Evolutionary conservation across 2,888 invertebrate genomes (phyloP).

Genomic region (Capitulum mitella): DNA sequence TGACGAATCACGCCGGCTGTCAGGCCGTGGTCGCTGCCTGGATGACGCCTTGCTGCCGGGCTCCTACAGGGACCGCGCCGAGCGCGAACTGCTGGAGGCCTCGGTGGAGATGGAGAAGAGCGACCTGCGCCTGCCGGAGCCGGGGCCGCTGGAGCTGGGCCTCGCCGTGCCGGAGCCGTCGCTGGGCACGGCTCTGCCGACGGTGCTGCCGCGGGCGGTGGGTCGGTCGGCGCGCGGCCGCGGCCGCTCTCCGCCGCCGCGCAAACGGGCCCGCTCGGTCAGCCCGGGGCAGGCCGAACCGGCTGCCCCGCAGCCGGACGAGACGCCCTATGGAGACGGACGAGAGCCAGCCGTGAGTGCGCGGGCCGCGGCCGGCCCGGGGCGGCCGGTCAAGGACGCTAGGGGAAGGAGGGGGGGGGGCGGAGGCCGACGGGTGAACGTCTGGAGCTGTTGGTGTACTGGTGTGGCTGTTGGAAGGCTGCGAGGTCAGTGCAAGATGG

Average conservation of each 20-base stretch:
- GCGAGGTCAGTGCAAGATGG: too few species aligned
- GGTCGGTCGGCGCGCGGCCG: background rate
- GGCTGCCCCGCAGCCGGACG: background rate
- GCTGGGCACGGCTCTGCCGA: background rate
- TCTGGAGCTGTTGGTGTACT: too few species aligned
- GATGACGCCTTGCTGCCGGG: background rate
- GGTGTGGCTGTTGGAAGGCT: too few species aligned
- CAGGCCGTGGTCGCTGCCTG: too few species aligned
- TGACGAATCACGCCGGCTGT: too few species aligned
- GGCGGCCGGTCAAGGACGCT: too few species aligned
- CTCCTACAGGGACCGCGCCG: conserved; percentile 7
- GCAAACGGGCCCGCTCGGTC: background rate
- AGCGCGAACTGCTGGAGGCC: background rate
- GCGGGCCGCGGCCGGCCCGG: too few species aligned
- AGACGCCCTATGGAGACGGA: too few species aligned
- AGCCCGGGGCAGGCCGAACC: background rate
- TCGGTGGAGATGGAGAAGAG: background rate
- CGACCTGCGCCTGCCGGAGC: background rate
- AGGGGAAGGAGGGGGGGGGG: too few species aligned
- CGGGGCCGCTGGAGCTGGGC: background rate
- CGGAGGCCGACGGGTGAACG: too few species aligned
- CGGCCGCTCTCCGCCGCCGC: too few species aligned
- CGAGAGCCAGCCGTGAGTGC: too few species aligned
- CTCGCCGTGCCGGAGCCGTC: background rate
- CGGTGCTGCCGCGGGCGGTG: background rate